phyloP scores from a whole-genome alignment of 2,113 vertebrate species.

The Rostratula benghalensis region DNA sequence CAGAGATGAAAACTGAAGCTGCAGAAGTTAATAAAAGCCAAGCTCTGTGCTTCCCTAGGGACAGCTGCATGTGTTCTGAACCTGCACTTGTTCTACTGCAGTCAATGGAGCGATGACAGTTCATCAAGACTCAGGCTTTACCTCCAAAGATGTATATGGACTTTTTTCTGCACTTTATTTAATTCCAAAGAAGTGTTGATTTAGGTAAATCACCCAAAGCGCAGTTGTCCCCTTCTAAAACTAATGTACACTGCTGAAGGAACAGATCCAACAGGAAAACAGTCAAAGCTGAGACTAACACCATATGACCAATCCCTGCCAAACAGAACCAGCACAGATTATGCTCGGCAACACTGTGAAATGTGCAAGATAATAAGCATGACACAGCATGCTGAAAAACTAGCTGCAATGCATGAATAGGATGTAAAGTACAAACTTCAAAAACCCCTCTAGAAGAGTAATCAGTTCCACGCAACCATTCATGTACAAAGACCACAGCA shows the following conservation, averaged over 20 bases:
- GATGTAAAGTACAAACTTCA: not conserved
- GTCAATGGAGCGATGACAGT: rapidly evolving
- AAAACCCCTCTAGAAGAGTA: not conserved
- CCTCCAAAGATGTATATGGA: not conserved
- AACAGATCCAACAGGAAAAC: not conserved
- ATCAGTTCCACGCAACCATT: not conserved
- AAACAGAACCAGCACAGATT: not conserved
- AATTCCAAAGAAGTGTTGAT: not conserved
- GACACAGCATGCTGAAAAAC: not conserved
- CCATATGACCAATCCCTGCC: not conserved
- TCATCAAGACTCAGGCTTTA: not conserved
- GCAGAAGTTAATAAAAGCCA: not conserved
- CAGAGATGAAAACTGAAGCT: not conserved
- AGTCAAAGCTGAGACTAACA: not conserved
- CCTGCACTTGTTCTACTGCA: not conserved
- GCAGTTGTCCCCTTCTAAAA: not conserved
- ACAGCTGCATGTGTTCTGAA: not conserved
- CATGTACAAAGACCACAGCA: not conserved
- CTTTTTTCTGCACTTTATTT: not conserved
- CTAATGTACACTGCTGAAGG: not conserved
- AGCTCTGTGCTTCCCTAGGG: not conserved
- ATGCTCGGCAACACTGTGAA: not conserved
- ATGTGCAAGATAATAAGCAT: not conserved
- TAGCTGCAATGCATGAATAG: not conserved
- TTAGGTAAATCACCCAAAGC: not conserved